Evolutionary conservation across 2,888 invertebrate species (phyloP).

Genomic region (Blera fallax): DNA sequence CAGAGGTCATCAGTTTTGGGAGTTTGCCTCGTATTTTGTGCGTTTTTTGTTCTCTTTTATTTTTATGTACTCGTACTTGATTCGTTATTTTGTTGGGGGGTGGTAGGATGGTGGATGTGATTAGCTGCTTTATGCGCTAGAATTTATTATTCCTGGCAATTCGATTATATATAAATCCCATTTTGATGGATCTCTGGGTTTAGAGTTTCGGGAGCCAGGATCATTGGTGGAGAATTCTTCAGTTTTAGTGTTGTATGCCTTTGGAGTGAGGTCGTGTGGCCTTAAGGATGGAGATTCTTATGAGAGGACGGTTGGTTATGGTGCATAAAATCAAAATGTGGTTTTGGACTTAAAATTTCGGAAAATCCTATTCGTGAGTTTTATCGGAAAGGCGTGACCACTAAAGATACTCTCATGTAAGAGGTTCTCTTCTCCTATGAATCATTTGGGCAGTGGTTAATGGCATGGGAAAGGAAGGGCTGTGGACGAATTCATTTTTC

Average conservation of each 20-base stretch:
- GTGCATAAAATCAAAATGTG: constrained; percentile 71
- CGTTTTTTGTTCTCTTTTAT: constrained; percentile 27
- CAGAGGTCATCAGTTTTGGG: constrained; percentile 71
- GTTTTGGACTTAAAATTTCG: constrained; percentile 53
- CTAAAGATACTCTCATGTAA: constrained; percentile 22
- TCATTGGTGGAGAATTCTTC: constrained; percentile 27
- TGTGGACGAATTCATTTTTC: not conserved
- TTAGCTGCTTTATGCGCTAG: constrained; percentile 71
- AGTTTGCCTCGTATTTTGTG: not conserved
- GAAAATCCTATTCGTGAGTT: constrained; percentile 65
- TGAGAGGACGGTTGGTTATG: constrained; percentile 54
- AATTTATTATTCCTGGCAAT: constrained; percentile 71
- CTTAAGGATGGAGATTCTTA: not conserved
- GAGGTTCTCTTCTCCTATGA: not conserved
- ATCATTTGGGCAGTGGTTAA: not conserved
- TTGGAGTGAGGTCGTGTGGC: not conserved
- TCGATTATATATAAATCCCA: constrained; percentile 72
- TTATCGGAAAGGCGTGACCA: constrained; percentile 67
- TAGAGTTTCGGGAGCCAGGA: constrained; percentile 42
- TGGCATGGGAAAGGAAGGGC: not conserved
- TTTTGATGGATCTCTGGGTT: constrained; percentile 66
- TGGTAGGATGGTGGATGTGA: constrained; percentile 45
- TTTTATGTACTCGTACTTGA: constrained; percentile 70
- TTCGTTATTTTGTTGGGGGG: constrained; percentile 37
- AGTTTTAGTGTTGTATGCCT: constrained; percentile 61